Percentiles rank a stretch among this genome's conserved stretches.
phyloP scores from a whole-genome alignment of 2,797 vertebrate genomes.

The Myiothlypis chrysogaster region DNA sequence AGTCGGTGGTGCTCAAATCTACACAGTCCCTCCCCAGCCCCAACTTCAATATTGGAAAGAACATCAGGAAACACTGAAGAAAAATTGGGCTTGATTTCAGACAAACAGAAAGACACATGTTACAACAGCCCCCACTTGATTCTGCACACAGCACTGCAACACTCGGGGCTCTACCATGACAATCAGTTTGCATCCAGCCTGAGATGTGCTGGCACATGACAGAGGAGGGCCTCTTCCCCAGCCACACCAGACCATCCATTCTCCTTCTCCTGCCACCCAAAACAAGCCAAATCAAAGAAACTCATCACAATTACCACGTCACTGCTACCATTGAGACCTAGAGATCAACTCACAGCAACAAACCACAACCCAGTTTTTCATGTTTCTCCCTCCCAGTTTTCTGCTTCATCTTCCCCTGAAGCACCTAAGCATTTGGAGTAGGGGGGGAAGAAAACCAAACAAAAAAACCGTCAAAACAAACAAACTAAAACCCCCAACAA shows the following conservation, averaged over 20 bases:
- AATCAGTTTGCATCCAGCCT: background rate
- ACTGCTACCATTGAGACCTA: background rate
- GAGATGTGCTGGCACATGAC: background rate
- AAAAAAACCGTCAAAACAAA: background rate
- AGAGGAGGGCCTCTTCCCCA: background rate
- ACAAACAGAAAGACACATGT: background rate
- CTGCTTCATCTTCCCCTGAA: background rate
- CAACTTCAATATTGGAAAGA: background rate
- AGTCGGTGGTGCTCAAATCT: background rate
- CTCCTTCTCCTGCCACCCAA: background rate
- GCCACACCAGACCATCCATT: background rate
- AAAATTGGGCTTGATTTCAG: background rate
- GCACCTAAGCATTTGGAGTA: background rate
- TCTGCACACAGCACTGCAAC: background rate
- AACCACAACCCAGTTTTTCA: background rate
- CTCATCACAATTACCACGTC: background rate
- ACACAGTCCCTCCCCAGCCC: background rate
- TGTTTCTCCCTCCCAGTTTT: background rate
- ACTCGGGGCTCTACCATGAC: background rate
- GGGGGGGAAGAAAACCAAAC: background rate
- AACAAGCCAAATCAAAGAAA: background rate
- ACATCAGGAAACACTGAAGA: background rate
- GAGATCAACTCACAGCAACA: background rate
- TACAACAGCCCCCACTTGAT: background rate
- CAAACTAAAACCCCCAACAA: background rate